Percentiles rank a stretch among this genome's conserved stretches.
These are phyloP conservation scores for Maylandia zebra DNA, from an alignment of 2,113 vertebrate genomes.

Conservation along the genomic window DNA sequence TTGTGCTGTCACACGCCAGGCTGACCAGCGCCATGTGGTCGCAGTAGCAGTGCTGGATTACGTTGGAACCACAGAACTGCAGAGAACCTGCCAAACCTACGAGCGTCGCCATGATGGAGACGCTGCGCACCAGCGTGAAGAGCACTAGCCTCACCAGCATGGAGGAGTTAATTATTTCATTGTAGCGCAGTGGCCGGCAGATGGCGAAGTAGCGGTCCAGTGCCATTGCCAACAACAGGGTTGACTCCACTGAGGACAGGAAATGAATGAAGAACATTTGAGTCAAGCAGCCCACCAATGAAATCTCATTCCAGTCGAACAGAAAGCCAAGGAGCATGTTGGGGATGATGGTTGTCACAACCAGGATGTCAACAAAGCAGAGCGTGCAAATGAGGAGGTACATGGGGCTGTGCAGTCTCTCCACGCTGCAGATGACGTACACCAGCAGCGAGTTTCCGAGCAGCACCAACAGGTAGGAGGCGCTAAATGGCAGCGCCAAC, in stretches of 20 bases:
- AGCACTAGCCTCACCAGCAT: conserved; percentile 38
- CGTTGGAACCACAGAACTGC: conserved; percentile 58
- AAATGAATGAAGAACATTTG: conserved; percentile 81
- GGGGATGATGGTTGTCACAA: conserved; percentile 56
- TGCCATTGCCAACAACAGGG: conserved; percentile 71
- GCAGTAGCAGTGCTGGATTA: conserved; percentile 69
- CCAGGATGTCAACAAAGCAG: conserved; percentile 60
- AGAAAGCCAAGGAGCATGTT: conserved; percentile 63
- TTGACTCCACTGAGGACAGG: conserved; percentile 69
- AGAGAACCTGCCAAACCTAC: conserved; percentile 62
- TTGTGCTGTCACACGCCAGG: conserved; percentile 58
- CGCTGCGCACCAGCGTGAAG: conserved; percentile 61
- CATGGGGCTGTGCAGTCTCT: conserved; percentile 70
- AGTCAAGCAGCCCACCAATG: conserved; percentile 61
- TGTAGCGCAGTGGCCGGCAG: conserved; percentile 69
- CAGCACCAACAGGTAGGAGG: conserved; percentile 40
- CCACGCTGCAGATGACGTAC: conserved; percentile 29
- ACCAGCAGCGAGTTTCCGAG: conserved; percentile 58
- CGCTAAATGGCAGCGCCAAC: conserved; percentile 49
- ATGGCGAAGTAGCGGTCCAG: conserved; percentile 73
- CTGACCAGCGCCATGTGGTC: conserved; percentile 77
- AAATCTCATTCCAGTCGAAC: conserved; percentile 48
- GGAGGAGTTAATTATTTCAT: conserved; percentile 17
- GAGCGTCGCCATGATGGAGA: conserved; percentile 56
- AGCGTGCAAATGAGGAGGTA: conserved; percentile 69